phyloP scores from a whole-genome alignment of 2,113 vertebrate genomes.

The Gorsachius goisagi region DNA sequence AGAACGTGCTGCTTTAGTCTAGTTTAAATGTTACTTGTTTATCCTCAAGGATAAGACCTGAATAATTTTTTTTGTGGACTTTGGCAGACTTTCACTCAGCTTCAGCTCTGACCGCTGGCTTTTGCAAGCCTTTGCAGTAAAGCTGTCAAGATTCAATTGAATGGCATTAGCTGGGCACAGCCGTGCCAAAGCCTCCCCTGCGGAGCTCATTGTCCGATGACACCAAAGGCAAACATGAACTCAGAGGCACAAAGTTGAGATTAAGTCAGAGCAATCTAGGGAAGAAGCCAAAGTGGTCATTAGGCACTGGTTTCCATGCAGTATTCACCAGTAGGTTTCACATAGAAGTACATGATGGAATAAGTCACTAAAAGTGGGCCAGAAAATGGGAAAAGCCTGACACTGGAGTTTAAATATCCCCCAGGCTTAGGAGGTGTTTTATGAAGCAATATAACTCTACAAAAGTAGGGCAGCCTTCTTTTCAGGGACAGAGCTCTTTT shows the following conservation, averaged over 20 bases:
- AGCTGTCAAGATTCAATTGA: not conserved
- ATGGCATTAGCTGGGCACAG: not conserved
- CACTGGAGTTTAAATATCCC: not conserved
- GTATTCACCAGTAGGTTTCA: not conserved
- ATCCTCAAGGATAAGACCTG: constrained; percentile 9
- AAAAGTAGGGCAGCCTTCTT: constrained; percentile 20
- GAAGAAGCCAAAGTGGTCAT: not conserved
- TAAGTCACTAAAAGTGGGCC: constrained; percentile 13
- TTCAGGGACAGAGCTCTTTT: not conserved
- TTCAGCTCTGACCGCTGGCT: not conserved
- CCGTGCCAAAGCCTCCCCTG: not conserved
- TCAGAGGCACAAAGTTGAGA: not conserved
- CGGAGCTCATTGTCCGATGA: not conserved
- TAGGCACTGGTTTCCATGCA: not conserved
- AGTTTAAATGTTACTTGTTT: constrained; percentile 13
- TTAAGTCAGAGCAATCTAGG: not conserved
- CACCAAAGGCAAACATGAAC: constrained; percentile 3
- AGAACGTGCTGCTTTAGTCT: constrained; percentile 24
- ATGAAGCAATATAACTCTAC: not conserved
- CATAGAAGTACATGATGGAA: not conserved
- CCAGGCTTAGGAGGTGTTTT: constrained; percentile 1
- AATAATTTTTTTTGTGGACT: not conserved
- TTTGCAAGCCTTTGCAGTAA: constrained; percentile 21
- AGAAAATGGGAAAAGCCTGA: constrained; percentile 24
- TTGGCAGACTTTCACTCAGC: constrained; percentile 17